Percentiles rank a stretch among this genome's conserved stretches.
These are phyloP conservation scores for Rhorus exstirpatorius DNA, from an alignment of 2,888 invertebrate genomes.

Conservation along the genomic window DNA sequence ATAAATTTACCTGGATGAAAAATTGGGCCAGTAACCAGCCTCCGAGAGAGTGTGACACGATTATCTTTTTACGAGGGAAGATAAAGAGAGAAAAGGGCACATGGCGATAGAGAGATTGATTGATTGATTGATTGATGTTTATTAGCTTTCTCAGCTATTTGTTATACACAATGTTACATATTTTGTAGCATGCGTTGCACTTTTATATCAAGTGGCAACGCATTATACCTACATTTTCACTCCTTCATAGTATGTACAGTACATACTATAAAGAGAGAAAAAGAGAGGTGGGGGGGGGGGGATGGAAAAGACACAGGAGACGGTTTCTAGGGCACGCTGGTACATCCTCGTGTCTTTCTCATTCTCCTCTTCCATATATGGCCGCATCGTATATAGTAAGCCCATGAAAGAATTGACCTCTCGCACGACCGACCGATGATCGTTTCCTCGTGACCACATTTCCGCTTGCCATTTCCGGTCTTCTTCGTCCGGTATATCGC, in stretches of 20 bases:
- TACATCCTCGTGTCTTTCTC: slow-evolving; percentile 4
- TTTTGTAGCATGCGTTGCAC: too few species aligned
- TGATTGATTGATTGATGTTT: too few species aligned
- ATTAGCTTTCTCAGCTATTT: too few species aligned
- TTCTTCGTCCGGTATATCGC: slow-evolving; percentile 39
- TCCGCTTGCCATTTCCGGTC: slow-evolving; percentile 64
- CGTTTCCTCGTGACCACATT: slow-evolving; percentile 64
- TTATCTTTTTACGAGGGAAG: slow-evolving; percentile 77
- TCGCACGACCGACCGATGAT: slow-evolving; percentile 53
- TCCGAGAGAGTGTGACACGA: slow-evolving; percentile 73
- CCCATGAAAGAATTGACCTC: slow-evolving; percentile 52
- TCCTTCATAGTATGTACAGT: too few species aligned
- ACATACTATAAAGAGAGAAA: neutral
- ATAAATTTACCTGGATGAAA: slow-evolving; percentile 69
- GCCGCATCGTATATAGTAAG: neutral
- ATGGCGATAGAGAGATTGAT: neutral
- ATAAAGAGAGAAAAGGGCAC: slow-evolving; percentile 17
- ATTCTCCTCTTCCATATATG: slow-evolving; percentile 18
- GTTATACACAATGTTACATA: too few species aligned
- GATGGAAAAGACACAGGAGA: neutral
- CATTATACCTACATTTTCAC: too few species aligned
- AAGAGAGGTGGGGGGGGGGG: neutral
- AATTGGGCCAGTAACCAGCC: slow-evolving; percentile 72
- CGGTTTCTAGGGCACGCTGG: slow-evolving; percentile 26
- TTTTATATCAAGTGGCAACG: too few species aligned